Conservation (phyloP, 92 coral and sea anemone genomes). For the Pocillopora grandis region DNA sequence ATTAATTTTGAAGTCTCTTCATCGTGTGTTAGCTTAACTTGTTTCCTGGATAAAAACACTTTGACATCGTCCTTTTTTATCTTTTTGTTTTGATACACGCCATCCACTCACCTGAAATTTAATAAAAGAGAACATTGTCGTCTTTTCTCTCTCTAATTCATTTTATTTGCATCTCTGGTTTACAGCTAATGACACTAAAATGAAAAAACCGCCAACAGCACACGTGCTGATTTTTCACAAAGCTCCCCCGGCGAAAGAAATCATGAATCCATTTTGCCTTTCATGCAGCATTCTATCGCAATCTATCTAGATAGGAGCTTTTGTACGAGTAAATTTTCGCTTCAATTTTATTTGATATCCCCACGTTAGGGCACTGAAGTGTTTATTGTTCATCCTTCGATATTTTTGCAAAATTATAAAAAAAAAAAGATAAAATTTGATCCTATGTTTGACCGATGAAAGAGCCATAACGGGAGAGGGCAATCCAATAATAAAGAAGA, state of each 20-base stretch:
- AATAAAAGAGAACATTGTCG: conserved; percentile 9
- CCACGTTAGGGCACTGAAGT: no score
- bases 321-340: background rate
- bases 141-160: conserved; percentile 15
- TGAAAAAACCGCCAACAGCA: conserved; percentile 4
- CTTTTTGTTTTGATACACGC: background rate
- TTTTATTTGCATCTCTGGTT: conserved; percentile 21
- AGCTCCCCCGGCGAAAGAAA: background rate
- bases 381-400: no score
- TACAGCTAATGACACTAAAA: conserved; percentile 13
- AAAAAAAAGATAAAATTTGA: no score
- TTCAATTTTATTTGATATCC: background rate
- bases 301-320: no score
- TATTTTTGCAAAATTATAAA: no score
- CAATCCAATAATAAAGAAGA: no score
- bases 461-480: no score
- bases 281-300: background rate
- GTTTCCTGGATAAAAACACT: background rate
- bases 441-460: no score
- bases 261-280: background rate
- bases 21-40: background rate
- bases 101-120: conserved; percentile 7
- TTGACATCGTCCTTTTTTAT: background rate
- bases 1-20: background rate
- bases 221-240: conserved; percentile 12